These are phyloP conservation scores for Salvelinus namaycush DNA, from an alignment of 2,113 vertebrate species.

Conservation along the genomic window DNA sequence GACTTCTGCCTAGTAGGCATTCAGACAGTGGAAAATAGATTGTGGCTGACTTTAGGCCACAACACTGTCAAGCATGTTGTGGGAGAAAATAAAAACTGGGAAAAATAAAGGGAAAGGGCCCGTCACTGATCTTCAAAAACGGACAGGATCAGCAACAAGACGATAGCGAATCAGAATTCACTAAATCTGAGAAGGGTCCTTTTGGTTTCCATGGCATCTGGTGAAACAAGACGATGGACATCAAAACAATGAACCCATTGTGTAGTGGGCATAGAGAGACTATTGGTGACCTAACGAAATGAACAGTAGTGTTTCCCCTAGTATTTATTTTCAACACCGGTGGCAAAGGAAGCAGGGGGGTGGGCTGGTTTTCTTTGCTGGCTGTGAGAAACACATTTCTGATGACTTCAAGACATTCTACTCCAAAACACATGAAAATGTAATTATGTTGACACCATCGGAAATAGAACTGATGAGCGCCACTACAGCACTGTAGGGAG, in stretches of 20 bases:
- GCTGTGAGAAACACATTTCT: too few species aligned
- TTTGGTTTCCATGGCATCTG: conserved; percentile 47
- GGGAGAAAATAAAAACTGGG: not conserved
- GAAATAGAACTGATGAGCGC: too few species aligned
- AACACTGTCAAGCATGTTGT: not conserved
- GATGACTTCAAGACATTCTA: too few species aligned
- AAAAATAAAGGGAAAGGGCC: not conserved
- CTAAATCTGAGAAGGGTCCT: conserved; percentile 11
- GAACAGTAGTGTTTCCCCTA: too few species aligned
- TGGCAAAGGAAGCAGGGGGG: too few species aligned
- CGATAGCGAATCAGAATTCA: conserved; percentile 2
- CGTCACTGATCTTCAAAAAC: not conserved
- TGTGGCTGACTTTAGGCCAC: conserved; percentile 11
- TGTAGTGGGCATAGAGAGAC: conserved; percentile 50
- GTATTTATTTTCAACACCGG: too few species aligned
- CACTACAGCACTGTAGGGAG: too few species aligned
- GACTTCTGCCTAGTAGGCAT: conserved; percentile 37
- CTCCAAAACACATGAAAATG: too few species aligned
- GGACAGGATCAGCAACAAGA: not conserved
- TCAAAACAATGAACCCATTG: not conserved
- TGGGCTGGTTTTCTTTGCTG: too few species aligned
- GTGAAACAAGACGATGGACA: conserved; percentile 16
- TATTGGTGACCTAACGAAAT: conserved; percentile 25
- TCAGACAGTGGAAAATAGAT: conserved; percentile 28
- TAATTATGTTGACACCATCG: too few species aligned